A percentile compares a stretch with the other conserved stretches of the same genome.
These are phyloP conservation scores for Lasius platythorax DNA, from an alignment of 2,888 invertebrate genomes.

Conservation along the genomic window DNA sequence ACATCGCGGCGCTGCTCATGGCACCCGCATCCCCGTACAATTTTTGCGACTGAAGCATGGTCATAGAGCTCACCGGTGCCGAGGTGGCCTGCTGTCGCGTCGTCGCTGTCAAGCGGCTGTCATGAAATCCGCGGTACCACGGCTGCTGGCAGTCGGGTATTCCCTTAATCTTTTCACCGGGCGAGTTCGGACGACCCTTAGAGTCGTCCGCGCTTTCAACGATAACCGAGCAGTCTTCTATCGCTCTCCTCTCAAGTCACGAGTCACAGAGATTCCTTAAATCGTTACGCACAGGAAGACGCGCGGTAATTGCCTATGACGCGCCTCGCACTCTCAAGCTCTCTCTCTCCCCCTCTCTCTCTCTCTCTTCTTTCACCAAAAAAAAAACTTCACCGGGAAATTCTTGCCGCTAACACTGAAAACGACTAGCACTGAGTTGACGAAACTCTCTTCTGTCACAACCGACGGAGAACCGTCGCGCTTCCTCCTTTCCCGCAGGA, in stretches of 20 bases:
- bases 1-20: constrained; percentile 84
- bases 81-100: constrained; percentile 71
- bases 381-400: constrained; percentile 27
- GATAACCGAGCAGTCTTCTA: not conserved
- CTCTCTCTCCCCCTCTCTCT: not conserved
- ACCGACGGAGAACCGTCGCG: not conserved
- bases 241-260: not conserved
- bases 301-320: not conserved
- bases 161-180: constrained; percentile 69
- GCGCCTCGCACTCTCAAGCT: not conserved
- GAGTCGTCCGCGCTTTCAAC: not conserved
- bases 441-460: constrained; percentile 25
- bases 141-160: constrained; percentile 70
- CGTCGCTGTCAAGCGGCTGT: constrained; percentile 76
- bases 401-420: not conserved
- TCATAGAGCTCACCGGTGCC: constrained; percentile 81
- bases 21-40: constrained; percentile 83
- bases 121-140: constrained; percentile 77
- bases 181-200: not conserved
- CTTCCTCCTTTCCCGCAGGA: not conserved
- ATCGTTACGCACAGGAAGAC: not conserved
- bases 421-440: constrained; percentile 5
- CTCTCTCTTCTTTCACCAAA: constrained; percentile 23
- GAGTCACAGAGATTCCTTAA: constrained; percentile 15
- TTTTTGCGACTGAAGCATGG: constrained; percentile 85